These are phyloP conservation scores for Mimachlamys varia DNA, from an alignment of 2,888 invertebrate genomes.

Conservation along the genomic window DNA sequence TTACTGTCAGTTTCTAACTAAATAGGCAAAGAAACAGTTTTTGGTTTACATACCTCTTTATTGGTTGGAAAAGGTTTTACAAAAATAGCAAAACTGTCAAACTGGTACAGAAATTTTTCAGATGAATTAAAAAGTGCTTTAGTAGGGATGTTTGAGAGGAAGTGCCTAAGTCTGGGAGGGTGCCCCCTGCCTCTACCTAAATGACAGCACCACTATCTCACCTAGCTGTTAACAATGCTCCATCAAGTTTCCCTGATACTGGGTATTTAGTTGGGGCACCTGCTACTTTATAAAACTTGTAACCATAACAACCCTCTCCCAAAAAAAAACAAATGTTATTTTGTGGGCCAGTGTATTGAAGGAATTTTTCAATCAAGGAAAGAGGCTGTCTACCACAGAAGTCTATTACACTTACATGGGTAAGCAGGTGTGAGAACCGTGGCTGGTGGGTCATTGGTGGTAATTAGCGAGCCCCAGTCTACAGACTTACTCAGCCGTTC, in stretches of 20 bases:
- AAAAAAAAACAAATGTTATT: not conserved
- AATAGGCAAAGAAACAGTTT: too few species aligned
- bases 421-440: conserved; percentile 5
- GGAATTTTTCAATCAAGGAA: conserved; percentile 11
- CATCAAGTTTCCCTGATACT: not conserved
- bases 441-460: not conserved
- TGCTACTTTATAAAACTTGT: conserved; percentile 31
- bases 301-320: conserved; percentile 3
- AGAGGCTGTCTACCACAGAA: not conserved
- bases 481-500: not conserved
- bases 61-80: too few species aligned
- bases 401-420: conserved; percentile 23
- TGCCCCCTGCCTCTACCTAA: not conserved
- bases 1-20: too few species aligned
- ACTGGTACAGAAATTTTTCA: not conserved
- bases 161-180: not conserved
- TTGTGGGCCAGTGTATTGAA: not conserved
- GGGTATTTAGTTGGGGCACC: not conserved
- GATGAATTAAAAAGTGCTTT: not conserved
- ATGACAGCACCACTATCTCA: conserved; percentile 8
- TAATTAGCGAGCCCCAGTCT: not conserved
- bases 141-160: not conserved
- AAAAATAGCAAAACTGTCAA: not conserved
- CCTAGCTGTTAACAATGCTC: conserved; percentile 20
- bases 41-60: too few species aligned